Percentiles rank a stretch among this genome's conserved stretches.
Conservation (phyloP, 2,888 invertebrate species). For the Pheosia gnoma region DNA sequence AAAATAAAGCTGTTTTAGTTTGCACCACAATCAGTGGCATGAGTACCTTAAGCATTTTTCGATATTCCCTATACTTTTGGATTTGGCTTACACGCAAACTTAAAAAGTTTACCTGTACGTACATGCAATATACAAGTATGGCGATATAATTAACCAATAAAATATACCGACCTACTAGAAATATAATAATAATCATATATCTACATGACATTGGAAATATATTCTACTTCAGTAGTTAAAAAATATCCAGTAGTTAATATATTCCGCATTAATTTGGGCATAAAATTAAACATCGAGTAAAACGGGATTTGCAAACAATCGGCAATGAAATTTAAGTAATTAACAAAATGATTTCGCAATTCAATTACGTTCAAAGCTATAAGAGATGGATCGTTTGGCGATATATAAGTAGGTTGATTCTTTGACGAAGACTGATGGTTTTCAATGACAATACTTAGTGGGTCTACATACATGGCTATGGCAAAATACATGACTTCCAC, state of each 20-base stretch:
- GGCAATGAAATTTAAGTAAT: conserved; percentile 40
- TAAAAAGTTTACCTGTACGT: no score
- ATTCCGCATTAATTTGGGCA: conserved; percentile 10
- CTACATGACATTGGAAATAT: no score
- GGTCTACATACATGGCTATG: no score
- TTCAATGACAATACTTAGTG: background rate
- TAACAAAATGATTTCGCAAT: conserved; percentile 38
- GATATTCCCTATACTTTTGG: no score
- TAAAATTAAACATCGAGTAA: conserved; percentile 25
- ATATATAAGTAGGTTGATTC: conserved; percentile 3
- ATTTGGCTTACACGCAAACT: no score
- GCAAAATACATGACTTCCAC: background rate
- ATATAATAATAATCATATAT: no score
- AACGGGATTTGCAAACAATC: conserved; percentile 32
- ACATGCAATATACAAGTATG: no score
- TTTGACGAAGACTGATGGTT: background rate
- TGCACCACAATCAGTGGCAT: no score
- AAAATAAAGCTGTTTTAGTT: background rate
- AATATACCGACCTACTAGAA: no score
- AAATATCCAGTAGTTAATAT: background rate
- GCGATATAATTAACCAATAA: no score
- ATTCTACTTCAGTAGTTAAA: no score
- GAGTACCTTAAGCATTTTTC: no score
- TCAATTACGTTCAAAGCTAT: conserved; percentile 38
- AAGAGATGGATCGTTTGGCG: conserved; percentile 16